Conservation (phyloP, 1,140 invertebrate species). For the Brachionus plicatilis region DNA sequence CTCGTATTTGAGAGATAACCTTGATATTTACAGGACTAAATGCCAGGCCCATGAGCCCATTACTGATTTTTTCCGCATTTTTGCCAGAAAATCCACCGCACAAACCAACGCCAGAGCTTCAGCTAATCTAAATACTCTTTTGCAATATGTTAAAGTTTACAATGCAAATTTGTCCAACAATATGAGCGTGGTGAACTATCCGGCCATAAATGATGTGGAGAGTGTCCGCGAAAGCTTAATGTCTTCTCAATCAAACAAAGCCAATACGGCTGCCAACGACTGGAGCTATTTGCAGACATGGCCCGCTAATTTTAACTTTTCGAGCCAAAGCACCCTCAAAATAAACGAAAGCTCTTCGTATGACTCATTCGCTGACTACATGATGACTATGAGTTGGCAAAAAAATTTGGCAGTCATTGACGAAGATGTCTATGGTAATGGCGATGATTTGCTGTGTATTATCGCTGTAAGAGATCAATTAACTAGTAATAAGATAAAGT, state of each 20-base stretch:
- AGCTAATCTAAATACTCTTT: not conserved
- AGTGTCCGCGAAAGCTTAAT: not conserved
- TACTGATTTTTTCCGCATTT: not conserved
- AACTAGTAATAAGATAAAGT: constrained; percentile 28
- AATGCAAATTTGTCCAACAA: constrained; percentile 6
- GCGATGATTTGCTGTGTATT: constrained; percentile 7
- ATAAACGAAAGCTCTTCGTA: not conserved
- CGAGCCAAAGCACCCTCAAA: not conserved
- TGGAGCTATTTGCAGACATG: constrained; percentile 13
- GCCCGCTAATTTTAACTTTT: not conserved
- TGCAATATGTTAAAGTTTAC: not conserved
- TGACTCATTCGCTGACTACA: constrained; percentile 7
- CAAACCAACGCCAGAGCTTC: not conserved
- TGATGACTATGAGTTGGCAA: constrained; percentile 8
- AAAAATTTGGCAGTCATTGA: not conserved
- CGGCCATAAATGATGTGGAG: not conserved
- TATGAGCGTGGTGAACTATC: not conserved
- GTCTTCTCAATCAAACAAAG: constrained; percentile 11
- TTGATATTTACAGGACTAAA: not conserved
- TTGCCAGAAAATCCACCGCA: constrained; percentile 1
- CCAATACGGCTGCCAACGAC: not conserved
- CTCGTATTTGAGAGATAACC: not conserved
- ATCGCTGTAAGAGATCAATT: constrained; percentile 20
- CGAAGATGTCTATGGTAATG: not conserved
- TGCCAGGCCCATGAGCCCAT: not conserved